phyloP scores from a whole-genome alignment of 2,113 vertebrate genomes.

The Corydoras maculifer region DNA sequence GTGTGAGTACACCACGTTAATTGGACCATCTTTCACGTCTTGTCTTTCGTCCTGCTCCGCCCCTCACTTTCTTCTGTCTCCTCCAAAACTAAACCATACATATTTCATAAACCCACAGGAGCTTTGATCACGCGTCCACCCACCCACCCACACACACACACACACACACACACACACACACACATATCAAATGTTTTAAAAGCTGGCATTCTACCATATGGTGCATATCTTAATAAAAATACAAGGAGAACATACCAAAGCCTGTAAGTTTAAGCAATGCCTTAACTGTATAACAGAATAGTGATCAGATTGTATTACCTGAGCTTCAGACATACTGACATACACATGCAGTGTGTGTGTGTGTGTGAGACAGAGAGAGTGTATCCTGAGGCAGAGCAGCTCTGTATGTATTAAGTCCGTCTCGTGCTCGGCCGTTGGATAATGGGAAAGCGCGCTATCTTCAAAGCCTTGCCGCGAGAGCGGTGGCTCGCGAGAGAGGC shows the following conservation, averaged over 20 bases:
- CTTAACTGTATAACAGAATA: no score
- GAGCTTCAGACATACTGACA: no score
- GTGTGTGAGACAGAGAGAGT: constrained; percentile 38
- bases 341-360: neutral
- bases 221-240: no score
- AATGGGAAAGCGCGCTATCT: constrained; percentile 72
- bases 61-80: constrained; percentile 19
- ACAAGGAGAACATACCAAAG: no score
- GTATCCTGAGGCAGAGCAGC: constrained; percentile 26
- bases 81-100: constrained; percentile 32
- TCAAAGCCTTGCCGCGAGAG: constrained; percentile 64
- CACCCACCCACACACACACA: neutral
- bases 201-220: no score
- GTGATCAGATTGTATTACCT: no score
- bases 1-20: constrained; percentile 24
- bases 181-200: neutral
- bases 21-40: constrained; percentile 39
- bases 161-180: constrained; percentile 25
- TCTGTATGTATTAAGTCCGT: constrained; percentile 65
- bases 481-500: constrained; percentile 52
- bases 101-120: constrained; percentile 38
- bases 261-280: no score
- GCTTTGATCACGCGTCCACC: constrained; percentile 40
- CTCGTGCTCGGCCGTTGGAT: constrained; percentile 65
- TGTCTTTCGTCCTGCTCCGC: constrained; percentile 22